Evolutionary conservation across 2,797 vertebrate genomes (phyloP).

Genomic region (Cyprinella venusta): DNA sequence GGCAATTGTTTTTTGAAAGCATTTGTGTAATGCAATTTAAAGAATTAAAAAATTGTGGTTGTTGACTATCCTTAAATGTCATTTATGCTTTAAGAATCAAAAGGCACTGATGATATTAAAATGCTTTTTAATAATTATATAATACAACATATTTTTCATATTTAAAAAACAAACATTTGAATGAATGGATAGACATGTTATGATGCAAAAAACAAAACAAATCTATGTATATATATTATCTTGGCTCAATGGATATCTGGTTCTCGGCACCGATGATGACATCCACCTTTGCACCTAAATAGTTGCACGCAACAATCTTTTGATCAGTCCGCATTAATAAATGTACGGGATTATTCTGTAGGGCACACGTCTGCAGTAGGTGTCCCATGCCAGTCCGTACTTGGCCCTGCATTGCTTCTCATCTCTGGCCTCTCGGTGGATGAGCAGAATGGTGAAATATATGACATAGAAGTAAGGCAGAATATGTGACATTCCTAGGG

Average conservation of each 20-base stretch:
- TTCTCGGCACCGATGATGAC: neutral
- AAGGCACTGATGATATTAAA: conserved; percentile 14
- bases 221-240: neutral
- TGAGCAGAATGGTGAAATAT: conserved; percentile 84
- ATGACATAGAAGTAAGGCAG: conserved; percentile 89
- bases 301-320: neutral
- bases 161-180: conserved; percentile 1
- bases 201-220: neutral
- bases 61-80: neutral
- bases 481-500: conserved; percentile 81
- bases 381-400: conserved; percentile 87
- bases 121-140: conserved; percentile 5
- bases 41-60: neutral
- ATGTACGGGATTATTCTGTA: conserved; percentile 90
- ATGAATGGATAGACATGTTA: neutral
- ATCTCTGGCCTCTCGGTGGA: conserved; percentile 88
- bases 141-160: neutral
- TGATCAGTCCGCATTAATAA: conserved; percentile 76
- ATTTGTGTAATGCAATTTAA: neutral
- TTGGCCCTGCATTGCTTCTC: conserved; percentile 86
- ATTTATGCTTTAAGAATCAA: neutral
- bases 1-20: neutral
- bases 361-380: conserved; percentile 86
- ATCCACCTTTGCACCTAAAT: neutral
- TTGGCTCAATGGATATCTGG: neutral